Percentiles rank a stretch among this genome's conserved stretches.
Conservation (phyloP, 64 coral and sea anemone genomes). For the Dendrophyllia cribrosa region DNA sequence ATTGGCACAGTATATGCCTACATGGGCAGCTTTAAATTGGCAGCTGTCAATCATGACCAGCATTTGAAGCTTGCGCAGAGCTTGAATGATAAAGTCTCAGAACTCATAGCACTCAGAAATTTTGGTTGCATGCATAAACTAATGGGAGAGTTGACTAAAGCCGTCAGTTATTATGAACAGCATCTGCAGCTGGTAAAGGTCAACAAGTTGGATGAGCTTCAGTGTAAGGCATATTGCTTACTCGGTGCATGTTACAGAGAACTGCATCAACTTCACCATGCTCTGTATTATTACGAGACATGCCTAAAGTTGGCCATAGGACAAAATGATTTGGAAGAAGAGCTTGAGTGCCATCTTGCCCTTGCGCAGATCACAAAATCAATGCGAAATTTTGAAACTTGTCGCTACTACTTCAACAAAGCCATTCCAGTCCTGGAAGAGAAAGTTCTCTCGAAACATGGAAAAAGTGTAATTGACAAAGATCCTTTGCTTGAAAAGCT, state of each 20-base stretch:
- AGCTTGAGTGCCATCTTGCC: slow-evolving; percentile 49
- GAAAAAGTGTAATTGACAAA: slow-evolving; percentile 21
- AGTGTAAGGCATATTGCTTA: slow-evolving; percentile 71
- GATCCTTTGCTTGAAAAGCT: slow-evolving; percentile 64
- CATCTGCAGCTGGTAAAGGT: slow-evolving; percentile 73
- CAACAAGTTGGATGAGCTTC: slow-evolving; percentile 66
- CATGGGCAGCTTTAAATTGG: slow-evolving; percentile 67
- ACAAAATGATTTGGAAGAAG: slow-evolving; percentile 64
- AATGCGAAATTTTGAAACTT: slow-evolving; percentile 69
- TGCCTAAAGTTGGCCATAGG: slow-evolving; percentile 60
- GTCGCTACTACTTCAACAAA: slow-evolving; percentile 65
- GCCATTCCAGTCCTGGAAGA: slow-evolving; percentile 79
- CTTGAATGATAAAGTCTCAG: slow-evolving; percentile 74
- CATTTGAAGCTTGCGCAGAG: slow-evolving; percentile 80
- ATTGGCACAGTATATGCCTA: slow-evolving; percentile 80
- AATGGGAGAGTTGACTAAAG: slow-evolving; percentile 61
- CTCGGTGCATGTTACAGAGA: slow-evolving; percentile 74
- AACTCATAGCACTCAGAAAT: slow-evolving; percentile 71
- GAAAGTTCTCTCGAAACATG: slow-evolving; percentile 55
- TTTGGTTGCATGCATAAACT: slow-evolving; percentile 83
- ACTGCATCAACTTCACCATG: slow-evolving; percentile 75
- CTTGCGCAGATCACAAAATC: slow-evolving; percentile 78
- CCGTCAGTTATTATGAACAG: slow-evolving; percentile 75
- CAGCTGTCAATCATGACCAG: slow-evolving; percentile 79
- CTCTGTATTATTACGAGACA: slow-evolving; percentile 71